A percentile compares a stretch with the other conserved stretches of the same genome.
Evolutionary conservation across 1,140 invertebrate genomes (phyloP).

Genomic region (Copidosoma floridanum): DNA sequence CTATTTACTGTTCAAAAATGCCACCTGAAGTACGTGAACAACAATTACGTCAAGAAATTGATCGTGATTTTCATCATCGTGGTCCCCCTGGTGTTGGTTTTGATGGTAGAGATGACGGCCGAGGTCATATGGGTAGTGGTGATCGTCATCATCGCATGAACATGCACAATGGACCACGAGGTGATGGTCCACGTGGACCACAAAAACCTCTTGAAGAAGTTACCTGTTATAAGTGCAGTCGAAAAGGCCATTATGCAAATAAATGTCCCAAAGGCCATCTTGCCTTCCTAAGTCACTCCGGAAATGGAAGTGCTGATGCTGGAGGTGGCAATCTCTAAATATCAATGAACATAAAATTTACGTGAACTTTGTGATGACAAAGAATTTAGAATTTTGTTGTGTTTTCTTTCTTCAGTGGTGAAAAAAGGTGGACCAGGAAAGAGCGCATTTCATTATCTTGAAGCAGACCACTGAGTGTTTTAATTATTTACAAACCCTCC

Average conservation of each 20-base stretch:
- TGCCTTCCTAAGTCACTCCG: constrained; percentile 82
- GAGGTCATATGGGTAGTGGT: constrained; percentile 16
- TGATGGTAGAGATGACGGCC: constrained; percentile 22
- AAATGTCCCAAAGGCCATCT: constrained; percentile 96
- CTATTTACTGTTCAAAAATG: constrained; percentile 86
- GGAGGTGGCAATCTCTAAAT: constrained; percentile 18
- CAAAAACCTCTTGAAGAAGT: constrained; percentile 88
- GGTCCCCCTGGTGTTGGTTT: neutral
- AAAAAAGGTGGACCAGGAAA: too few species aligned
- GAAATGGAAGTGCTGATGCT: constrained; percentile 25
- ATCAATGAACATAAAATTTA: too few species aligned
- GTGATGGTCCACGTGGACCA: constrained; percentile 46
- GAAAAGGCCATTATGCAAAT: constrained; percentile 99
- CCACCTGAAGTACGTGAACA: constrained; percentile 65
- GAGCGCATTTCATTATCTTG: constrained; percentile 12
- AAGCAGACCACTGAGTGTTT: neutral
- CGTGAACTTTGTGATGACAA: neutral
- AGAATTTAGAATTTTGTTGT: neutral
- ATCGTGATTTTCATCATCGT: constrained; percentile 36
- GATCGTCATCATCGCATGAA: constrained; percentile 47
- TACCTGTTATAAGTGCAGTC: constrained; percentile 96
- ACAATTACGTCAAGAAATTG: constrained; percentile 56
- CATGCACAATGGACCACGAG: constrained; percentile 46
- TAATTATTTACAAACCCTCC: too few species aligned
- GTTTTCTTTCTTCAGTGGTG: neutral